Percentiles rank a stretch among this genome's conserved stretches.
These are phyloP conservation scores for Drosophila atroscutellata DNA, from an alignment of 2,888 invertebrate genomes.

Conservation along the genomic window DNA sequence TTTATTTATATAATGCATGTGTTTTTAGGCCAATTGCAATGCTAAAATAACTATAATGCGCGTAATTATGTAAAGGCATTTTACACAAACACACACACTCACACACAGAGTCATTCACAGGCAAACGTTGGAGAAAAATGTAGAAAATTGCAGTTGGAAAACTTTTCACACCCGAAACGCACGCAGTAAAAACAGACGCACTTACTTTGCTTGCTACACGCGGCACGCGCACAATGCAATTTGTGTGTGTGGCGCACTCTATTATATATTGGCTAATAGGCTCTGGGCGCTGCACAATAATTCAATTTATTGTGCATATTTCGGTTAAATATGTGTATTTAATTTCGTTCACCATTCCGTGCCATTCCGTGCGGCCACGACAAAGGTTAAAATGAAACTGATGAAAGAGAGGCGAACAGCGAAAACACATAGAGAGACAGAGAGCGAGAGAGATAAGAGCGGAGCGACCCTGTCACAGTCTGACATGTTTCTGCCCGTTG, in stretches of 20 bases:
- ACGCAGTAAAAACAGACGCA: conserved; percentile 35
- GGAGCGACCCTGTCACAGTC: conserved; percentile 43
- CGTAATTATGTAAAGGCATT: conserved; percentile 78
- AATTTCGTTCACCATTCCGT: conserved; percentile 60
- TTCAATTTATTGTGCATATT: conserved; percentile 69
- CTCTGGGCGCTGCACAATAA: conserved; percentile 64
- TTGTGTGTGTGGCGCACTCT: conserved; percentile 13
- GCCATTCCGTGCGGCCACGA: conserved; percentile 63
- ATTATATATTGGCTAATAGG: conserved; percentile 13
- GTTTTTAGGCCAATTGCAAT: conserved; percentile 24
- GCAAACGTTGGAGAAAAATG: conserved; percentile 64
- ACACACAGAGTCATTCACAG: conserved; percentile 28
- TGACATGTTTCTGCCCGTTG: conserved; percentile 35
- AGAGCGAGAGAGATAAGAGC: conserved; percentile 28
- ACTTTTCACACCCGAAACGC: conserved; percentile 65
- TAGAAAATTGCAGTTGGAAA: conserved; percentile 74
- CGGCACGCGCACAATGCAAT: conserved; percentile 21
- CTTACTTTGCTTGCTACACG: conserved; percentile 39
- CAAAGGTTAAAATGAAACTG: conserved; percentile 63
- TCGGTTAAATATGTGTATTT: conserved; percentile 38
- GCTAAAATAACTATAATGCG: conserved; percentile 24
- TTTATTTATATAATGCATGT: conserved; percentile 60
- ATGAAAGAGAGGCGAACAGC: conserved; percentile 52
- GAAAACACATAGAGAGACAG: conserved; percentile 30
- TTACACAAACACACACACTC: conserved; percentile 43